Conservation (phyloP, 1,140 invertebrate species). For the Macrobrachium rosenbergii region DNA sequence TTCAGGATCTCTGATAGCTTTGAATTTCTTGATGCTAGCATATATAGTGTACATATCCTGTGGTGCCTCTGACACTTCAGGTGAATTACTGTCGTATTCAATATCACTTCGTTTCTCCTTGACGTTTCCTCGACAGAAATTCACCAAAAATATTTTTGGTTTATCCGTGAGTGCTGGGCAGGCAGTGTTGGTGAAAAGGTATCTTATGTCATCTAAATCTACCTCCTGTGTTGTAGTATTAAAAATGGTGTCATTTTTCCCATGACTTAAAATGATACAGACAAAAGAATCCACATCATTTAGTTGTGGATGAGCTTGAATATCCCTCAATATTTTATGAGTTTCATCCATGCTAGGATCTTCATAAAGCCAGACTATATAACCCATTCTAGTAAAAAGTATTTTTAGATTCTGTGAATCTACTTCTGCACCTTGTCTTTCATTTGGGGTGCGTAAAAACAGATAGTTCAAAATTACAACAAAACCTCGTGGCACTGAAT, state of each 20-base stretch:
- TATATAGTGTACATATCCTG: conserved; percentile 43
- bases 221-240: not conserved
- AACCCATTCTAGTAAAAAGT: conserved; percentile 37
- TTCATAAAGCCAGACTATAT: conserved; percentile 22
- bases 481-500: conserved; percentile 1
- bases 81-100: not conserved
- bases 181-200: conserved; percentile 16
- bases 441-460: not conserved
- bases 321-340: not conserved
- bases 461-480: conserved; percentile 46
- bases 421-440: not conserved
- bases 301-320: not conserved
- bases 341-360: conserved; percentile 11
- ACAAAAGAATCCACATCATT: conserved; percentile 18
- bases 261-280: conserved; percentile 42
- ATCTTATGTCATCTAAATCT: conserved; percentile 30
- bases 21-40: conserved; percentile 36
- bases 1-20: conserved; percentile 9
- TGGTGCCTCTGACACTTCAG: not conserved
- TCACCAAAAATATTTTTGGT: conserved; percentile 42
- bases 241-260: conserved; percentile 17
- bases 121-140: conserved; percentile 28
- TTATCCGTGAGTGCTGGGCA: conserved; percentile 29
- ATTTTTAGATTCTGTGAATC: conserved; percentile 34
- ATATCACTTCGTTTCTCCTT: not conserved